Evolutionary conservation across 64 coral and sea anemone species (phyloP), one percentile per base, ranked within the genome.

Genomic region (Catalaphyllia jardinei): DNA sequence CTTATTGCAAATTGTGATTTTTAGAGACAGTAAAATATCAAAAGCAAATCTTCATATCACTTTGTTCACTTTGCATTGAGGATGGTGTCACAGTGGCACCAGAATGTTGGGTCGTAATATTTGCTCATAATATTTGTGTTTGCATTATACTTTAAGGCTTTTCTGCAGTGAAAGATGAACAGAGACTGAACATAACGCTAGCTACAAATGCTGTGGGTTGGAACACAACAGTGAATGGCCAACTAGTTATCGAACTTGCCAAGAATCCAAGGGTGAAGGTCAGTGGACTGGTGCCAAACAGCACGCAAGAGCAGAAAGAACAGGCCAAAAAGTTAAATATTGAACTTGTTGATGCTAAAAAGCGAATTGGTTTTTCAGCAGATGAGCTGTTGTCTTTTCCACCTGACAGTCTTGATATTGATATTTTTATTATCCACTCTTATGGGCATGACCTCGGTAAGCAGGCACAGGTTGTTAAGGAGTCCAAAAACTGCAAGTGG

Each of bases 261-360:
- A 28, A 67, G 18, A 28, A 88, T 54, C 28, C 86, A 62, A 35
- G 19, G n/a, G 86, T 88, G 72, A 88, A 88, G 22, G 72, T 88
- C 9, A 74, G 7, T 76, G 31, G 72, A 4, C 74, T 76, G 25
- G 86, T 88, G 31, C 28, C 72, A 88, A 76, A 60, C 8, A 62
- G 29, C 6, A 61, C 86, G 17, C 60, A 22, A 7, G 31, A 76
- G 38, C 52, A 76, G 10, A 60, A 20, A 64, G 73, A 74, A 2
- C 51, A 74, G 52, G 52, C 72, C n/a, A 46, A 31, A n/a, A 62
- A 76, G 72, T 49, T 30, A 59, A 76, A 88, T 60, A 25, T 88
- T 76, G 52, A 88, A 62, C 31, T 82, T 30, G 79, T 82, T 28
- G 28, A 64, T 38, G 59, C 59, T 8, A 35, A 65, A 82, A n/a